These are phyloP conservation scores for Rhorus exstirpatorius DNA, from an alignment of 2,888 invertebrate species.

Conservation along the genomic window DNA sequence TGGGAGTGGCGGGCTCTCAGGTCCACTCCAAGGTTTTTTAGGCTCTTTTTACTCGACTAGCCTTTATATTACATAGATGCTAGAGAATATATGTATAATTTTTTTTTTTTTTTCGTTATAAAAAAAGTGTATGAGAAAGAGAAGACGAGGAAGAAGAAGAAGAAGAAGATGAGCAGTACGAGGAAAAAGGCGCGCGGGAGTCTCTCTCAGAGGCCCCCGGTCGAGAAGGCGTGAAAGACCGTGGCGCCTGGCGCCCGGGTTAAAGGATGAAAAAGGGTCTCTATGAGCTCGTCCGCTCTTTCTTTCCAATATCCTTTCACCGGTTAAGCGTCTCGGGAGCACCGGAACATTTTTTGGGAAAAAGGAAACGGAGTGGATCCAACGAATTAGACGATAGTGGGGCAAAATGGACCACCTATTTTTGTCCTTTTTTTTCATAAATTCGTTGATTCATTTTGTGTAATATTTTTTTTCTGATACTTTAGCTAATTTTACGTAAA, in stretches of 20 bases:
- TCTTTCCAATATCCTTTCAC: conserved; percentile 28
- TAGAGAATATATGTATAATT: conserved; percentile 7
- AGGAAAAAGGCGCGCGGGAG: conserved; percentile 44
- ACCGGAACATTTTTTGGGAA: conserved; percentile 66
- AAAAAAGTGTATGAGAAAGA: conserved; percentile 27
- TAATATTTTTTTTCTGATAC: background rate
- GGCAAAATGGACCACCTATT: conserved; percentile 20
- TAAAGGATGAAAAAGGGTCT: conserved; percentile 64
- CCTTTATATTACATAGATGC: background rate
- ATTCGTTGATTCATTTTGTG: background rate
- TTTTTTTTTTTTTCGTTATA: background rate
- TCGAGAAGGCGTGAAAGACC: conserved; percentile 81
- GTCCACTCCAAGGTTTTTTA: conserved; percentile 60
- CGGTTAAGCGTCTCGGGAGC: conserved; percentile 34
- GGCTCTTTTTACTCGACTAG: conserved; percentile 17
- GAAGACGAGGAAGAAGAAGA: conserved; percentile 37
- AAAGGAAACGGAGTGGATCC: conserved; percentile 61
- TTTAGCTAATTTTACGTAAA: background rate
- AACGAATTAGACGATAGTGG: conserved; percentile 37
- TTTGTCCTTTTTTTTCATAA: background rate
- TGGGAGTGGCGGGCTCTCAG: conserved; percentile 57
- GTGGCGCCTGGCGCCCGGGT: conserved; percentile 82
- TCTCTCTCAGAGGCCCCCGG: conserved; percentile 57
- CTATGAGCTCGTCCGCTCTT: conserved; percentile 9
- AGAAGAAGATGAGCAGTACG: conserved; percentile 45